Conservation (phyloP, 2,888 invertebrate species). For the Coenonympha glycerion region DNA sequence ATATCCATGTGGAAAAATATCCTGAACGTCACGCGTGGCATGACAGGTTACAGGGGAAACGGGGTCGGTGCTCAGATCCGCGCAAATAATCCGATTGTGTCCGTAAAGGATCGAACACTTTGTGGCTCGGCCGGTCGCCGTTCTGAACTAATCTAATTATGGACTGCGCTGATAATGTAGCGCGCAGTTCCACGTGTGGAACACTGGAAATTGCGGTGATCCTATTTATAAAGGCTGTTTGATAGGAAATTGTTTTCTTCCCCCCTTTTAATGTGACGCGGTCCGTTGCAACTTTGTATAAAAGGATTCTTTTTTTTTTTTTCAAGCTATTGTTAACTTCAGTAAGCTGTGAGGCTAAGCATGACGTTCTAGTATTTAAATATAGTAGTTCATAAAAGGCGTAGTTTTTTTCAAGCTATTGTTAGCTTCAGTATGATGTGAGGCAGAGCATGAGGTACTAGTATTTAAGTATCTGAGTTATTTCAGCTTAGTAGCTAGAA, state of each 20-base stretch:
- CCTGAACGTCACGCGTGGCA: constrained; percentile 8
- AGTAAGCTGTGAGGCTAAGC: no score
- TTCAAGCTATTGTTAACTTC: no score
- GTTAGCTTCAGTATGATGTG: no score
- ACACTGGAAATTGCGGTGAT: background rate
- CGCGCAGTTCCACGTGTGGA: background rate
- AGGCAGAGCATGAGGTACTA: no score
- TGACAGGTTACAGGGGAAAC: constrained; percentile 33
- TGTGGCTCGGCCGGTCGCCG: constrained; percentile 50
- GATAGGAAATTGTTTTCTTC: background rate
- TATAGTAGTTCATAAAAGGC: no score
- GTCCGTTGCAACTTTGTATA: background rate
- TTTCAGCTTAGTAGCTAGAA: no score
- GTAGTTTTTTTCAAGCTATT: no score
- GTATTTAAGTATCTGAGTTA: no score
- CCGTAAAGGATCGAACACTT: constrained; percentile 49
- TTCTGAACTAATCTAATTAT: constrained; percentile 61
- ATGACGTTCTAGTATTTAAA: no score
- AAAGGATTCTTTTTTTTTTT: no score
- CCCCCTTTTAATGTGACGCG: background rate
- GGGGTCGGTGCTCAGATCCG: constrained; percentile 59
- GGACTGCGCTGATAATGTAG: constrained; percentile 29
- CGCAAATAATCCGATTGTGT: constrained; percentile 64
- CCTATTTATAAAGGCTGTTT: background rate
- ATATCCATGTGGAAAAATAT: background rate